These are phyloP conservation scores for Lasioglossum oenotherae DNA, from an alignment of 2,888 invertebrate genomes.

Conservation along the genomic window DNA sequence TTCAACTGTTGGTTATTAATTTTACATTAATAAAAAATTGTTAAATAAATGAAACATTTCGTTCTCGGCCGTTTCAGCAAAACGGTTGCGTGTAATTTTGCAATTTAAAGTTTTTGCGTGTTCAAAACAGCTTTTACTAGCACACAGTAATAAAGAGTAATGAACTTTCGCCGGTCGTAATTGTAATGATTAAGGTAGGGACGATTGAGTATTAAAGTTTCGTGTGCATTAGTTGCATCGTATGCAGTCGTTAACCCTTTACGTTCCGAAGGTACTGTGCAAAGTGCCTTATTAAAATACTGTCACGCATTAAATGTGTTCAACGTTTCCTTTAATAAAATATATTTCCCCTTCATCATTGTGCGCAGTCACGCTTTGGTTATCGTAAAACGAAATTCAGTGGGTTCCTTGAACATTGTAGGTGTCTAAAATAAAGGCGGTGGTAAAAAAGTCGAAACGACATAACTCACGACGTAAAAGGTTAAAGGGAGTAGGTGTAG, in stretches of 20 bases:
- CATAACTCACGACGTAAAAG: not conserved
- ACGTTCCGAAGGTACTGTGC: not conserved
- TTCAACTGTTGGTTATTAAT: not conserved
- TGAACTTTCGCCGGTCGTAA: constrained; percentile 1
- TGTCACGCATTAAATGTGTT: not conserved
- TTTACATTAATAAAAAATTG: not conserved
- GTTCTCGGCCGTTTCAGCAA: not conserved
- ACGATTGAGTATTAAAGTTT: constrained; percentile 5
- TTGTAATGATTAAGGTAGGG: not conserved
- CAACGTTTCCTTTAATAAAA: not conserved
- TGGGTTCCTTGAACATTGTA: not conserved
- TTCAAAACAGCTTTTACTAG: not conserved
- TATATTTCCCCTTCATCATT: not conserved
- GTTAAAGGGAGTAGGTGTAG: constrained; percentile 7
- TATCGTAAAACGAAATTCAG: not conserved
- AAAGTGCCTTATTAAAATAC: not conserved
- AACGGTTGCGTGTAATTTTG: not conserved
- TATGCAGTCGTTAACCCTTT: not conserved
- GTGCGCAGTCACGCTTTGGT: not conserved
- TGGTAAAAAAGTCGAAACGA: not conserved
- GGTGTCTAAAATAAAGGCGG: not conserved
- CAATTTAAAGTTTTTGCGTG: not conserved
- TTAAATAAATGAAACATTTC: not conserved
- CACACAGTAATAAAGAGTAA: not conserved
- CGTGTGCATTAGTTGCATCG: not conserved